Percentiles rank a stretch among this genome's conserved stretches.
These are phyloP conservation scores for Manacus vitellinus DNA, from an alignment of 2,113 vertebrate species.

Conservation along the genomic window DNA sequence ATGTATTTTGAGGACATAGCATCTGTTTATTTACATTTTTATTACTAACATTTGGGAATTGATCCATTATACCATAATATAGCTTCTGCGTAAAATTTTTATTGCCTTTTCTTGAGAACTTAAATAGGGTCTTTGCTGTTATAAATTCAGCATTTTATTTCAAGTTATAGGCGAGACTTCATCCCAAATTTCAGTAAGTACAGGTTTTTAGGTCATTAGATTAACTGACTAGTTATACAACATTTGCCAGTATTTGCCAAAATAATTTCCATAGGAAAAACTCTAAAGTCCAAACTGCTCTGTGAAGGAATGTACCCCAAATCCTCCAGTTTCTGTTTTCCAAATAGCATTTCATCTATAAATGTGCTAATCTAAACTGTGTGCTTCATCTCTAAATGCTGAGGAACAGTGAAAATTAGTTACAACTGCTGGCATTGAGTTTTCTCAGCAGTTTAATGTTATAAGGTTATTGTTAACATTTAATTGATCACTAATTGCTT, in stretches of 20 bases:
- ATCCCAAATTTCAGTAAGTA: neutral
- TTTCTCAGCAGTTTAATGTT: neutral
- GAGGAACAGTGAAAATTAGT: neutral
- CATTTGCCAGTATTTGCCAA: neutral
- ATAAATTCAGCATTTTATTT: neutral
- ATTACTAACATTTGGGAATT: neutral
- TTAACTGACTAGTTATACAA: neutral
- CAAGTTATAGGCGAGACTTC: neutral
- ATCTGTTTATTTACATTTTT: neutral
- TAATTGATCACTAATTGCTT: neutral
- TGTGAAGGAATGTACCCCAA: neutral
- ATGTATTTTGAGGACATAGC: neutral
- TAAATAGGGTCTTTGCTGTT: neutral
- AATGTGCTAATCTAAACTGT: neutral
- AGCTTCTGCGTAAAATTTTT: neutral
- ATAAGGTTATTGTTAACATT: neutral
- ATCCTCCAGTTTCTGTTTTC: neutral
- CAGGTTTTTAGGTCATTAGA: neutral
- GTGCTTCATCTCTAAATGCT: neutral
- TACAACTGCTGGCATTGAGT: neutral
- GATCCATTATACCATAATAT: neutral
- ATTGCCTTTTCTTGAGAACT: neutral
- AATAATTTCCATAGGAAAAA: neutral
- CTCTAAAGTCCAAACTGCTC: neutral
- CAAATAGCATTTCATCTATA: neutral